phyloP scores from a whole-genome alignment of 2,113 vertebrate genomes.

The Oryzias celebensis region DNA sequence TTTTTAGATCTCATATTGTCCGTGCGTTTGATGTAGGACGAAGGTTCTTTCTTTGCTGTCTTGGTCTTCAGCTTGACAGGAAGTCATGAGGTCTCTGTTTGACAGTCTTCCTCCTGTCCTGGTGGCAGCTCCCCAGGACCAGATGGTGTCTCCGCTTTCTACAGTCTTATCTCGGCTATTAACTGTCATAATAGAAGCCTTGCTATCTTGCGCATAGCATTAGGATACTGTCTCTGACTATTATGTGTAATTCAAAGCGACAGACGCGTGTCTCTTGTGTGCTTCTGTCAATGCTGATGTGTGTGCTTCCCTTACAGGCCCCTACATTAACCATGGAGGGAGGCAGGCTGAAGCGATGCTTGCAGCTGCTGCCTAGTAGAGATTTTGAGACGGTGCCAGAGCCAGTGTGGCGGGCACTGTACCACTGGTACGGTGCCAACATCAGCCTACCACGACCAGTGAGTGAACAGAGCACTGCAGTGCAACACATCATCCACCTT shows the following conservation, averaged over 20 bases:
- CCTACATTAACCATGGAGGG: conserved; percentile 95
- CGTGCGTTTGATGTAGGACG: too few species aligned
- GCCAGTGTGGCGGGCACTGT: conserved; percentile 96
- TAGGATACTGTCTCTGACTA: conserved; percentile 23
- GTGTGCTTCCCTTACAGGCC: conserved; percentile 75
- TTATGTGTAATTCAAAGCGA: conserved; percentile 32
- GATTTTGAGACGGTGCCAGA: conserved; percentile 95
- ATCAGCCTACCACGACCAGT: conserved; percentile 93
- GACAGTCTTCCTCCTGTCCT: not conserved
- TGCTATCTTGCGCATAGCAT: not conserved
- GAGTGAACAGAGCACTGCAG: conserved; percentile 57
- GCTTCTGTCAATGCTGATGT: conserved; percentile 8
- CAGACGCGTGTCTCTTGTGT: conserved; percentile 19
- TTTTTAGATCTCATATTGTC: too few species aligned
- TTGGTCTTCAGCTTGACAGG: not conserved
- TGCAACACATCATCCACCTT: not conserved
- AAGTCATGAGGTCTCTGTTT: too few species aligned
- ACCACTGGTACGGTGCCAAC: conserved; percentile 98
- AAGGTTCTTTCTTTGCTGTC: too few species aligned
- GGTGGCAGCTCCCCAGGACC: conserved; percentile 12
- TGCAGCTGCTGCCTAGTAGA: conserved; percentile 80
- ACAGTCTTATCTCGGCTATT: conserved; percentile 34
- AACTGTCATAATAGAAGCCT: conserved; percentile 2
- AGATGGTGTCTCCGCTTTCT: conserved; percentile 25
- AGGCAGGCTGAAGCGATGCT: conserved; percentile 85